Conservation (phyloP, 2,888 invertebrate species). For the Mylabris sibirica region DNA sequence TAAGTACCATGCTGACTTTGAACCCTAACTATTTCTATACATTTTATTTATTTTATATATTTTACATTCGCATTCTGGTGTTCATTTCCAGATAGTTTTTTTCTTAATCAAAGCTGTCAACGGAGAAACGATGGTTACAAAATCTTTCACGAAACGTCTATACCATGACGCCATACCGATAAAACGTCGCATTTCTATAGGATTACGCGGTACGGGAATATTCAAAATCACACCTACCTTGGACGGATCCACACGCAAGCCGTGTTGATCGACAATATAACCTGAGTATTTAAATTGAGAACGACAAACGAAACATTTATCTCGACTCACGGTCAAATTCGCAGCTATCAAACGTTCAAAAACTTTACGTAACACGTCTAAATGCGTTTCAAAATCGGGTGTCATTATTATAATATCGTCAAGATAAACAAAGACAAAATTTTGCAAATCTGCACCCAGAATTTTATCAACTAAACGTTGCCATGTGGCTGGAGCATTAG, state of each 20-base stretch:
- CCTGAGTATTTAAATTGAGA: constrained; percentile 42
- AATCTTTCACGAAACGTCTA: constrained; percentile 40
- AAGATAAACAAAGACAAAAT: constrained; percentile 41
- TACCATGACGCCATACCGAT: constrained; percentile 51
- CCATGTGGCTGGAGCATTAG: constrained; percentile 43
- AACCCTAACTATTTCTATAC: too few species aligned
- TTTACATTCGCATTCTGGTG: too few species aligned
- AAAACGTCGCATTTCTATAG: constrained; percentile 42
- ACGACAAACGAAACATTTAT: background rate
- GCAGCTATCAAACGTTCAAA: constrained; percentile 39
- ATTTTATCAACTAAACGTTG: constrained; percentile 41
- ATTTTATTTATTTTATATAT: too few species aligned
- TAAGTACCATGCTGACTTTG: too few species aligned
- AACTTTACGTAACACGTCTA: constrained; percentile 35
- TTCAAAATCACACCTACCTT: constrained; percentile 36
- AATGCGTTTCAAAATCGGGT: constrained; percentile 37
- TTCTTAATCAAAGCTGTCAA: too few species aligned
- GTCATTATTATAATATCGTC: constrained; percentile 43
- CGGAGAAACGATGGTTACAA: too few species aligned
- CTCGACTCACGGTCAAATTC: constrained; percentile 35
- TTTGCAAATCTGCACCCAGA: constrained; percentile 39
- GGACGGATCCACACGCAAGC: constrained; percentile 38
- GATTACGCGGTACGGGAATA: constrained; percentile 41
- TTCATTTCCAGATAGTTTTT: too few species aligned
- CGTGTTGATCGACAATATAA: constrained; percentile 41